Percentiles rank a stretch among this genome's conserved stretches.
phyloP scores from a whole-genome alignment of 1,140 invertebrate species.

The Colletes latitarsis region DNA sequence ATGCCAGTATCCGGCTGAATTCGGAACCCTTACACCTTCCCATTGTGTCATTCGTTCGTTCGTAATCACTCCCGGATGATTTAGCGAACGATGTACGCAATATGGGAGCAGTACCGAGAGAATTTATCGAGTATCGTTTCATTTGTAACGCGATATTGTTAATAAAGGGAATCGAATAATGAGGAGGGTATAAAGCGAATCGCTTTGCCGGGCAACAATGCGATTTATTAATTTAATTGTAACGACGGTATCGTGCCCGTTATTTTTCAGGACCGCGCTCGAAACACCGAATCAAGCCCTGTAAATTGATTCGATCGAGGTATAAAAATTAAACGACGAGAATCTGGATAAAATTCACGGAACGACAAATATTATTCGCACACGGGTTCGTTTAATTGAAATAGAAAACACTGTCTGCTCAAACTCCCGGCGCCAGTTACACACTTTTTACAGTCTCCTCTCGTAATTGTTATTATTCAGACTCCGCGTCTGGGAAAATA shows the following conservation, averaged over 20 bases:
- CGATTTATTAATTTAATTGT: background rate
- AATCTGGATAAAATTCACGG: too few relatives aligned
- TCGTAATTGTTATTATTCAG: too few relatives aligned
- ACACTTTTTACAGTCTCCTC: too few relatives aligned
- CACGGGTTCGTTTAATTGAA: background rate
- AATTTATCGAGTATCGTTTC: background rate
- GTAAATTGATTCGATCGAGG: too few relatives aligned
- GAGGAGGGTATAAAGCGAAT: background rate
- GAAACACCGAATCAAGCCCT: too few relatives aligned
- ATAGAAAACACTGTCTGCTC: too few relatives aligned
- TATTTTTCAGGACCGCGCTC: too few relatives aligned
- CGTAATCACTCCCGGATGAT: background rate
- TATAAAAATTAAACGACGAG: too few relatives aligned
- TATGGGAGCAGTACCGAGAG: background rate
- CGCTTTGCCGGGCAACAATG: background rate
- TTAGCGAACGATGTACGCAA: background rate
- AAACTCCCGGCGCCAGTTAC: too few relatives aligned
- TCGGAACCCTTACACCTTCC: background rate
- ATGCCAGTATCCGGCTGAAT: background rate
- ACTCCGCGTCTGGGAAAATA: too few relatives aligned
- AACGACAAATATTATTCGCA: too few relatives aligned
- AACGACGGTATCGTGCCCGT: background rate
- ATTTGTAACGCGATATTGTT: background rate
- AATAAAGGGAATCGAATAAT: background rate
- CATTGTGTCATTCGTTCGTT: background rate